phyloP scores from a whole-genome alignment of 1,140 invertebrate genomes.

The Cotesia glomerata region DNA sequence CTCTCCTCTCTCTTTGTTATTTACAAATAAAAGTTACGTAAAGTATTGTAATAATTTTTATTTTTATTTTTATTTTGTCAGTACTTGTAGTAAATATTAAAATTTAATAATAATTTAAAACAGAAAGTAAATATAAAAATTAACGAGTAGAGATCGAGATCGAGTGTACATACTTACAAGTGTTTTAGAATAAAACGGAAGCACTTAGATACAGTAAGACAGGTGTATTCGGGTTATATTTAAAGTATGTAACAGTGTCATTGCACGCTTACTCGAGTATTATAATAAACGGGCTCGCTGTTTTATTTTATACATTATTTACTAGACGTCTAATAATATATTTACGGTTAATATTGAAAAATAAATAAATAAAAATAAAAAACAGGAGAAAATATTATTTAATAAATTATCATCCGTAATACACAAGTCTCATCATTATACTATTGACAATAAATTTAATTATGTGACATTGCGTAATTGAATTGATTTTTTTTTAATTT shows the following conservation, averaged over 20 bases:
- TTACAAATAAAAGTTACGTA: too few species aligned
- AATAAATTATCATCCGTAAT: neutral
- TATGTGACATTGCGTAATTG: too few species aligned
- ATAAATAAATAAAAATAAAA: too few species aligned
- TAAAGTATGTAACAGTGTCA: conserved; percentile 36
- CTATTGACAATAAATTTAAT: neutral
- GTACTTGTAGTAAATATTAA: neutral
- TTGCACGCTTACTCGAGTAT: conserved; percentile 36
- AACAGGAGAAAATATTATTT: neutral
- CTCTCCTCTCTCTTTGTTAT: too few species aligned
- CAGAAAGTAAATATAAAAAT: neutral
- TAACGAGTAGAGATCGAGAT: neutral
- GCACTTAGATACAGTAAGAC: conserved; percentile 21
- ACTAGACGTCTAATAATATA: neutral
- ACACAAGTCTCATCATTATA: neutral
- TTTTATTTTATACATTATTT: neutral
- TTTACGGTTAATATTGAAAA: neutral
- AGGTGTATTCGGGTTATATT: conserved; percentile 43
- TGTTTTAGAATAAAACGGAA: conserved; percentile 35
- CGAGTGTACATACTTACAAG: neutral
- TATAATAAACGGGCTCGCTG: neutral
- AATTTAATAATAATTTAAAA: neutral
- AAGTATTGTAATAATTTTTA: neutral
- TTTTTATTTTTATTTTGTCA: neutral
- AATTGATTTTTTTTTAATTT: neutral